Percentiles rank a stretch among this genome's conserved stretches.
Evolutionary conservation across 2,797 vertebrate species (phyloP).

Genomic region (Siniperca undulata): DNA sequence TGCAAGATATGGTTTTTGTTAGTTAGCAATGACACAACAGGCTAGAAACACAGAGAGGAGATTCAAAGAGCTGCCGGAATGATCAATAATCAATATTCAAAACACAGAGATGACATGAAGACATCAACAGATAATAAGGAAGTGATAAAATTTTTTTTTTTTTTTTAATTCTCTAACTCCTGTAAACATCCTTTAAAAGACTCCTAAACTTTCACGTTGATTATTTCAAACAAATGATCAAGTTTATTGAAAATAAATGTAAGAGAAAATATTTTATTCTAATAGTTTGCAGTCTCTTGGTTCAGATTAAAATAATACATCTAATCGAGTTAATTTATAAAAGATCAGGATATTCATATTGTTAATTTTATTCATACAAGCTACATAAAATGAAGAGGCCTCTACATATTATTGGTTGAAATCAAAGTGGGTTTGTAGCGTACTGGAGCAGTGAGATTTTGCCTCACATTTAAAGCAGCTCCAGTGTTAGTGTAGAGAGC

Average conservation of each 20-base stretch:
- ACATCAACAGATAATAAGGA: conserved; percentile 64
- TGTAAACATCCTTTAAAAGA: conserved; percentile 62
- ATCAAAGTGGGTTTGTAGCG: conserved; percentile 13
- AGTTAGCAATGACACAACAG: conserved; percentile 35
- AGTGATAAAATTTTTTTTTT: conserved; percentile 42
- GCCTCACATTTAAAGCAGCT: conserved; percentile 27
- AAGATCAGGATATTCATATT: conserved; percentile 38
- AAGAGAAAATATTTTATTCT: conserved; percentile 34
- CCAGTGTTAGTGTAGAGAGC: neutral
- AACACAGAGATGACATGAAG: conserved; percentile 47
- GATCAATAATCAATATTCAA: conserved; percentile 50
- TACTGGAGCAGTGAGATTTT: conserved; percentile 23
- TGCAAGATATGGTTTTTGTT: conserved; percentile 52
- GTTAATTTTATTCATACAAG: conserved; percentile 37
- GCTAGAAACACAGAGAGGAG: conserved; percentile 36
- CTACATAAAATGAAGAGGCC: conserved; percentile 42
- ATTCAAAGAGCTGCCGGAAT: conserved; percentile 70
- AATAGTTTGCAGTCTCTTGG: conserved; percentile 26
- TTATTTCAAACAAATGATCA: conserved; percentile 44
- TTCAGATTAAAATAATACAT: conserved; percentile 46
- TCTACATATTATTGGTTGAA: conserved; percentile 52
- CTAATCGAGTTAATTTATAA: conserved; percentile 43
- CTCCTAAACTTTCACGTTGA: conserved; percentile 29
- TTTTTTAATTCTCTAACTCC: neutral
- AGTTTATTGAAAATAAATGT: conserved; percentile 34